Conservation (phyloP, 2,113 vertebrate genomes). For the Syngnathoides biaculeatus region DNA sequence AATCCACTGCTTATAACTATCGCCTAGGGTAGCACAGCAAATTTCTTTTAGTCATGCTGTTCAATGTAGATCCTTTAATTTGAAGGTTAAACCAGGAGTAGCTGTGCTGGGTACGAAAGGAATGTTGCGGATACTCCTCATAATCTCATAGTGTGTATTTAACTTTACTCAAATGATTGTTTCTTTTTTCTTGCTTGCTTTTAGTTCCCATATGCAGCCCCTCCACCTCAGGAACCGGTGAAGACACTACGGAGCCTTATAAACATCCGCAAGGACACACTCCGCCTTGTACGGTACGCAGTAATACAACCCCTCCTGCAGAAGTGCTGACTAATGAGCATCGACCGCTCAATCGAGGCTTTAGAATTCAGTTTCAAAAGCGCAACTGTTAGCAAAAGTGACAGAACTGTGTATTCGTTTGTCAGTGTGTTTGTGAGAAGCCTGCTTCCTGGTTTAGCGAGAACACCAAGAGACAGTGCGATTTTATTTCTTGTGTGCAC, state of each 20-base stretch:
- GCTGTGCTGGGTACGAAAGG: constrained; percentile 24
- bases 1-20: not conserved
- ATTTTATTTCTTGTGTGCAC: too few relatives aligned
- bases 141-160: constrained; percentile 24
- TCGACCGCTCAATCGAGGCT: not conserved
- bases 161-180: constrained; percentile 20
- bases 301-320: constrained; percentile 4
- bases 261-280: constrained; percentile 96
- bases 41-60: constrained; percentile 51
- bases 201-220: constrained; percentile 95
- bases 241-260: constrained; percentile 95
- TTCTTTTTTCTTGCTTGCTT: constrained; percentile 42
- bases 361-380: not conserved
- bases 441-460: too few relatives aligned
- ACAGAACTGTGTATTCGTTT: not conserved
- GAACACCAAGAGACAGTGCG: too few relatives aligned
- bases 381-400: not conserved
- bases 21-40: constrained; percentile 43
- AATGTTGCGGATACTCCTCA: constrained; percentile 28
- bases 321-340: not conserved
- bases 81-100: constrained; percentile 42
- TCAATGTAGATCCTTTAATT: constrained; percentile 18
- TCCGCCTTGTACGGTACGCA: constrained; percentile 87
- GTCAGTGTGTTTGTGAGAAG: too few relatives aligned
- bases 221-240: constrained; percentile 94